Percentiles rank a stretch among this genome's conserved stretches.
These are phyloP conservation scores for Stegana nigrithorax DNA, from an alignment of 2,888 invertebrate species.

Conservation along the genomic window DNA sequence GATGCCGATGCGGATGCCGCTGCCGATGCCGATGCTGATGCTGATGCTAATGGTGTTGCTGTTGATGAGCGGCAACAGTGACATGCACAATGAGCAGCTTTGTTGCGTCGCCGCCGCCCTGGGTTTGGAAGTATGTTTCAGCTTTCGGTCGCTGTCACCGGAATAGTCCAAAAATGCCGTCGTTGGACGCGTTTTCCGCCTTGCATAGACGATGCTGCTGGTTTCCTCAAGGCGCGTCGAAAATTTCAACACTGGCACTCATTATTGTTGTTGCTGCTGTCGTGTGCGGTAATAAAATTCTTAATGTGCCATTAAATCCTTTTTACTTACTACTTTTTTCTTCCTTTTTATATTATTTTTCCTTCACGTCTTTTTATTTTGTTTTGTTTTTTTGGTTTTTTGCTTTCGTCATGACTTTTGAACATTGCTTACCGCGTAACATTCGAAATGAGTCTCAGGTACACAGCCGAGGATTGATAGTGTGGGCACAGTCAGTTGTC, in stretches of 20 bases:
- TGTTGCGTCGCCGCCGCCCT: background rate
- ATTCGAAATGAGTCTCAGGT: conserved; percentile 21
- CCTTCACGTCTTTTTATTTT: background rate
- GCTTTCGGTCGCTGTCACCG: background rate
- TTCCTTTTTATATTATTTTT: background rate
- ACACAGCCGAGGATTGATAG: background rate
- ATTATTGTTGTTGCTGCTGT: conserved; percentile 20
- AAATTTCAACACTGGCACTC: conserved; percentile 31
- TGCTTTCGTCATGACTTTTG: conserved; percentile 48
- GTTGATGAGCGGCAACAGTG: no score
- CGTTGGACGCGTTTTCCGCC: conserved; percentile 2
- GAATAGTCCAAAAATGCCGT: background rate
- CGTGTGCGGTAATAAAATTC: conserved; percentile 64
- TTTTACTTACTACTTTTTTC: conserved; percentile 22
- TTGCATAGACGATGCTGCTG: background rate
- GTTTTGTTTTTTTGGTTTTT: background rate
- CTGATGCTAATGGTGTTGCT: conserved; percentile 10
- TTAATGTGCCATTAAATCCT: conserved; percentile 68
- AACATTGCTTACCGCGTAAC: conserved; percentile 35
- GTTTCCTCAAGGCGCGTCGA: background rate
- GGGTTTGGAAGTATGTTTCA: background rate
- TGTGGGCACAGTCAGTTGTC: background rate
- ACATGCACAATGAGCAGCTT: conserved; percentile 3
- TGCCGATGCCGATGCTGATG: no score
- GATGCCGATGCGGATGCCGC: no score